These are phyloP conservation scores for Hippoglossus hippoglossus DNA, from an alignment of 2,797 vertebrate species.

Conservation along the genomic window DNA sequence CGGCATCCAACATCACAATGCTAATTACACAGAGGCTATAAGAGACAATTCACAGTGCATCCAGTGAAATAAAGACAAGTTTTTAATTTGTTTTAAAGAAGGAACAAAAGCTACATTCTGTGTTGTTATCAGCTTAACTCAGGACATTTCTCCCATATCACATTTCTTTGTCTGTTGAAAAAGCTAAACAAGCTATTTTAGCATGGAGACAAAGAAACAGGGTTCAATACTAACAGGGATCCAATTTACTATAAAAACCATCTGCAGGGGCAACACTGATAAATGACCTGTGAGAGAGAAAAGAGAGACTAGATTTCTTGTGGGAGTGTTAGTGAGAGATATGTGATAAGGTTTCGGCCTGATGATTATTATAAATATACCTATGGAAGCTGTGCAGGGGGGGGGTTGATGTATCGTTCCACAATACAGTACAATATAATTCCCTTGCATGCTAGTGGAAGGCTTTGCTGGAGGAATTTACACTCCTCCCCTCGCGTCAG, in stretches of 20 bases:
- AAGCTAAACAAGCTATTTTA: slow-evolving; percentile 16
- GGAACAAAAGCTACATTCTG: slow-evolving; percentile 17
- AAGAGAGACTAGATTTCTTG: slow-evolving; percentile 49
- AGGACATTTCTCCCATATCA: slow-evolving; percentile 26
- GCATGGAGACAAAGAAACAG: slow-evolving; percentile 55
- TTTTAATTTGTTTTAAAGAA: slow-evolving; percentile 14
- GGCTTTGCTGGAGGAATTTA: slow-evolving; percentile 75
- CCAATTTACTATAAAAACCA: slow-evolving; percentile 63
- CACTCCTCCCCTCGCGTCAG: slow-evolving; percentile 78
- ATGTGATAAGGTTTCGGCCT: slow-evolving; percentile 38
- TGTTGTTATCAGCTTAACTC: slow-evolving; percentile 22
- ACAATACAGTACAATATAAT: slow-evolving; percentile 65
- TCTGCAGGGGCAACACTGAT: slow-evolving; percentile 47
- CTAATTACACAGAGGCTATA: neutral
- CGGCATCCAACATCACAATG: slow-evolving; percentile 13
- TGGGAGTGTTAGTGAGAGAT: slow-evolving; percentile 32
- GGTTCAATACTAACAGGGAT: slow-evolving; percentile 59
- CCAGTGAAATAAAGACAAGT: neutral
- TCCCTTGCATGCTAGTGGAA: slow-evolving; percentile 63
- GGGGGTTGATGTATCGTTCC: slow-evolving; percentile 52
- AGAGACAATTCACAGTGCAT: slow-evolving; percentile 3
- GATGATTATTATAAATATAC: slow-evolving; percentile 59
- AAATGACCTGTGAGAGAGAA: slow-evolving; percentile 48
- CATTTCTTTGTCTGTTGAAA: slow-evolving; percentile 54
- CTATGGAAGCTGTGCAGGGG: slow-evolving; percentile 24